Evolutionary conservation across 2,797 vertebrate species (phyloP).

Genomic region (Hippopotamyrus pictus): DNA sequence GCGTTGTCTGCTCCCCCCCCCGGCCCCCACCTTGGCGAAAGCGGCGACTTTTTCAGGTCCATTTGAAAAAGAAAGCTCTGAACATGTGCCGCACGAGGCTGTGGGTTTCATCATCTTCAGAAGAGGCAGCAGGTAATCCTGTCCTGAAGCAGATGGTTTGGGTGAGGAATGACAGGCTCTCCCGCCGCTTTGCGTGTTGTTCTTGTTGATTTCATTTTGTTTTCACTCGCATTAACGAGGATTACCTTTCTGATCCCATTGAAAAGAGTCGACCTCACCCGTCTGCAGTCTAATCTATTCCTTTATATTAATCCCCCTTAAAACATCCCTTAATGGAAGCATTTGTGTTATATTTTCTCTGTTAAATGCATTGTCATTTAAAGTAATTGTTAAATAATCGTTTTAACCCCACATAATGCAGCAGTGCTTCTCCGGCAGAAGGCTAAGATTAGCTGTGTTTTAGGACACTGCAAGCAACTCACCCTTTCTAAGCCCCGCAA

Average conservation of each 20-base stretch:
- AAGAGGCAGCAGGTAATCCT: slow-evolving; percentile 53
- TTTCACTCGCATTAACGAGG: slow-evolving; percentile 51
- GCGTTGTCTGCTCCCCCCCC: not conserved
- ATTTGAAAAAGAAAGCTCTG: slow-evolving; percentile 44
- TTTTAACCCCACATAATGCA: not conserved
- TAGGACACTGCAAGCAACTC: not conserved
- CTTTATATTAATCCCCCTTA: slow-evolving; percentile 10
- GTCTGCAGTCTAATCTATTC: slow-evolving; percentile 18
- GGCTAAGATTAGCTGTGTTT: not conserved
- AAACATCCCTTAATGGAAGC: not conserved
- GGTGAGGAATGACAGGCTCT: slow-evolving; percentile 46
- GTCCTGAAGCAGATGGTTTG: slow-evolving; percentile 55
- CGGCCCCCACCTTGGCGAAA: slow-evolving; percentile 12
- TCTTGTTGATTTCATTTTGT: slow-evolving; percentile 54
- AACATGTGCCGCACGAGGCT: slow-evolving; percentile 32
- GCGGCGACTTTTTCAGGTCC: slow-evolving; percentile 27
- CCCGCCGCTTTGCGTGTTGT: slow-evolving; percentile 48
- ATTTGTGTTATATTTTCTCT: slow-evolving; percentile 5
- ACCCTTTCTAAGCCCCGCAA: not conserved
- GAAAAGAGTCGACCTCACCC: slow-evolving; percentile 39
- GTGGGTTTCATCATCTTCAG: slow-evolving; percentile 59
- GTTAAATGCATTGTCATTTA: not conserved
- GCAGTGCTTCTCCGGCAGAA: not conserved
- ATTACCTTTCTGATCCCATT: slow-evolving; percentile 55
- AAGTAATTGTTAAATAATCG: not conserved